Evolutionary conservation across 2,888 invertebrate genomes (phyloP), one percentile per base, ranked within the genome.

Genomic region (Gasteruption jaculator): DNA sequence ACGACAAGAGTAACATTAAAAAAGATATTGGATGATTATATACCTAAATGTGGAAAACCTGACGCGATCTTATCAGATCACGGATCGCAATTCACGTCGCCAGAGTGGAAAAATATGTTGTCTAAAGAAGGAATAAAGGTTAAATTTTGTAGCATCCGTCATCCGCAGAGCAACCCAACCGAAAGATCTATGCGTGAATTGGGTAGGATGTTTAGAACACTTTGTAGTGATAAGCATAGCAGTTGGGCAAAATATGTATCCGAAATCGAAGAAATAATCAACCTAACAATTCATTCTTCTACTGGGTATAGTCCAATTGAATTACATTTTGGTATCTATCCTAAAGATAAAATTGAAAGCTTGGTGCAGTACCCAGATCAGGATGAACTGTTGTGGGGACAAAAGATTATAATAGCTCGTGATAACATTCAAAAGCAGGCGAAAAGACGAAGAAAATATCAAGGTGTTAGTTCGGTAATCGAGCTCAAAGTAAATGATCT

Each of bases 171-270:
- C 1, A 54, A 54, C 11, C 49, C 51, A 1, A 41, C 45, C 5
- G 52, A 54, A 33, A 26, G 51, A 15, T 46, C 50, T 0, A 54
- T 54, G 50, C 24, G 49, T 0, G 52, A 52, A 29, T 7, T 53
- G 3, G 51, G 50, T 1, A 20, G 44, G 2, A 8, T 49, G 1
- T 53, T 48, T 40, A n/a, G 52, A 24, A 50, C 49, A 1, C 43
- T 49, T 11, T 39, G 41, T 29, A 6, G 42, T 3, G 41, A 44
- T 12, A 20, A 25, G 14, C 50, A 50, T 30, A 50, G 45, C 4
- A 24, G 29, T 2, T 52, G 50, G 49, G 43, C 34, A 4, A 40
- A 40, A 25, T 38, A 43, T 20, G 14, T 52, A 4, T 6, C 43
- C 8, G 19, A 45, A n/a, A 50, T 52, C 4, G 36, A 52, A 30